Conservation (phyloP, 1,140 invertebrate genomes). For the Conus betulinus region DNA sequence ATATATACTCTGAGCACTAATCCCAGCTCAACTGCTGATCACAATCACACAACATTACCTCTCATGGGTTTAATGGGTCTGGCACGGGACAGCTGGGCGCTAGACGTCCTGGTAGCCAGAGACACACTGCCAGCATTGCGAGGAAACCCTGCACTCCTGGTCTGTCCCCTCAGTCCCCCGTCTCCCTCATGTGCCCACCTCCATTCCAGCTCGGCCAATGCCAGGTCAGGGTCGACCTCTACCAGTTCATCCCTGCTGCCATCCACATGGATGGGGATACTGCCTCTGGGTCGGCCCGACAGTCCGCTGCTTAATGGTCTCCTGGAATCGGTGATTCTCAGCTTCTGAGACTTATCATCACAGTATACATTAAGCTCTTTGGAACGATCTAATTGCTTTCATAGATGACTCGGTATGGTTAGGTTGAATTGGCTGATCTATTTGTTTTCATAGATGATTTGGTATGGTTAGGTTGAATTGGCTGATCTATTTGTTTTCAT, state of each 20-base stretch:
- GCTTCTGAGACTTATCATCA: too few species aligned
- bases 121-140: not conserved
- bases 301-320: not conserved
- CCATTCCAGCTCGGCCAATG: not conserved
- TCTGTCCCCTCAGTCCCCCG: not conserved
- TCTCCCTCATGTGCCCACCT: not conserved
- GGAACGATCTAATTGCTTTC: too few species aligned
- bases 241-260: constrained; percentile 15
- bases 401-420: too few species aligned
- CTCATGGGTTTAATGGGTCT: constrained; percentile 24
- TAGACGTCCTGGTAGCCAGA: not conserved
- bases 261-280: not conserved
- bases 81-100: not conserved
- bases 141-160: too few species aligned
- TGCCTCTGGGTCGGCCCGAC: not conserved
- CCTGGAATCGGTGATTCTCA: not conserved
- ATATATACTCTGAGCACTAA: too few species aligned
- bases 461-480: too few species aligned
- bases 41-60: not conserved
- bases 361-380: too few species aligned
- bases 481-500: too few species aligned
- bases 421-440: too few species aligned
- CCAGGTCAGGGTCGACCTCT: constrained; percentile 7
- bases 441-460: too few species aligned
- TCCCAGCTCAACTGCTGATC: too few species aligned